These are phyloP conservation scores for Beroe forskalii DNA, from an alignment of 37 sponge, comb jelly and placozoan species.

Conservation along the genomic window DNA sequence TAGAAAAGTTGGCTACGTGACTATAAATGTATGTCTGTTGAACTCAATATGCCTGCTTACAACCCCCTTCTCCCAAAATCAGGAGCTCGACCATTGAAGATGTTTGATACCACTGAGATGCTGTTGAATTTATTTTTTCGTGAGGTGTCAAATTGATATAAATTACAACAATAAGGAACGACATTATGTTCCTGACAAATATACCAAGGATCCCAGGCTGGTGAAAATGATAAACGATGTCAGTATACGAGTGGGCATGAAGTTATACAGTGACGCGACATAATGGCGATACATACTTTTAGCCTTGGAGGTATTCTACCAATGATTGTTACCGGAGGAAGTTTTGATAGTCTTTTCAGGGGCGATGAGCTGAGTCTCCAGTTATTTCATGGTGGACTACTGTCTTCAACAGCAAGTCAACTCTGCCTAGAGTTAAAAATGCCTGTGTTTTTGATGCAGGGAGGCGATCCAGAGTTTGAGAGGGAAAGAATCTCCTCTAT, in stretches of 20 bases:
- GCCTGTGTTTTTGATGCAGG: slow-evolving; percentile 11
- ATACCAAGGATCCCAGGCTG: neutral
- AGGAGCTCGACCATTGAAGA: neutral
- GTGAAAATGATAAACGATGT: neutral
- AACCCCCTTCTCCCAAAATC: neutral
- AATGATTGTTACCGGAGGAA: neutral
- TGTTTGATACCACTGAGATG: neutral
- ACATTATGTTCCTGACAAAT: neutral
- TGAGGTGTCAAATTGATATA: neutral
- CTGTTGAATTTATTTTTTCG: neutral
- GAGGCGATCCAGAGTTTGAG: neutral
- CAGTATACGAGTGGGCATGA: neutral
- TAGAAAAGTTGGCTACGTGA: no score
- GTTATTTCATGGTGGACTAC: neutral
- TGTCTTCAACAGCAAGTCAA: neutral
- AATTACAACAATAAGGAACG: neutral
- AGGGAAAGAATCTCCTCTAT: neutral
- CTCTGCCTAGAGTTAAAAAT: neutral
- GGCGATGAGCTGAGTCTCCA: neutral
- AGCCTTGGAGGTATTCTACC: neutral
- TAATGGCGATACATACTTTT: neutral
- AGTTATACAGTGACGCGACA: neutral
- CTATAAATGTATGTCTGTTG: neutral
- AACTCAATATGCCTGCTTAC: neutral
- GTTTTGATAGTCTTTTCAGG: neutral